Base-by-base conservation (phyloP, 2,888 invertebrate species). In the Phoenoteleia sp. region DNA sequence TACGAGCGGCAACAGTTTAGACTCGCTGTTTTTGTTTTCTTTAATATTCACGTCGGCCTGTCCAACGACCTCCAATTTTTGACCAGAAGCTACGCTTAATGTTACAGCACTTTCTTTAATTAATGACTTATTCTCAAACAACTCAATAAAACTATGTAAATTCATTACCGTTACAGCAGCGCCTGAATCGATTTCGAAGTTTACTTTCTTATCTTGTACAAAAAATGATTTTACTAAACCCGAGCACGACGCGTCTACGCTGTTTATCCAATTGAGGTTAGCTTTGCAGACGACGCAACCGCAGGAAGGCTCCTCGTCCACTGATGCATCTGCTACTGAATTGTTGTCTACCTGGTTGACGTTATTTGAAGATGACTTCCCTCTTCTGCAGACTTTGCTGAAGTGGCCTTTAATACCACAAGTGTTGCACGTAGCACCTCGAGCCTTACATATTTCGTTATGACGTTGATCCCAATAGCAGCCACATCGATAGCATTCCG, bases 321-420 rank as follows among this genome's bases (percentile, higher is more conserved):
- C n/a, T n/a, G n/a, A n/a, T n/a, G n/a, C n/a, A n/a, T n/a, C n/a
- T n/a, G n/a, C n/a, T n/a, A n/a, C n/a, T n/a, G n/a, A n/a, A n/a
- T n/a, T n/a, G n/a, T n/a, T n/a, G n/a, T n/a, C n/a, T n/a, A n/a
- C n/a, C n/a, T n/a, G n/a, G n/a, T n/a, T n/a, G n/a, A n/a, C n/a
- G n/a, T n/a, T n/a, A n/a, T n/a, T n/a, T n/a, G n/a, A n/a, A n/a
- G n/a, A n/a, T n/a, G n/a, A n/a, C n/a, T n/a, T n/a, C 45, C 15
- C 11, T 13, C 15, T 13, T 15, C 15, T 60, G 58, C 79, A 75
- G 13, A 80, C 60, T 6, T 11, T 25, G 1, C 21, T 13, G 17
- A 69, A 69, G 27, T 79, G 72, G 15, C 69, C 77, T 7, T 19
- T 52, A 15, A 23, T 72, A n/a, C 42, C 15, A 29, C 72, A 84